Evolutionary conservation across 1,140 invertebrate genomes (phyloP).

Genomic region (Chelonus insularis): DNA sequence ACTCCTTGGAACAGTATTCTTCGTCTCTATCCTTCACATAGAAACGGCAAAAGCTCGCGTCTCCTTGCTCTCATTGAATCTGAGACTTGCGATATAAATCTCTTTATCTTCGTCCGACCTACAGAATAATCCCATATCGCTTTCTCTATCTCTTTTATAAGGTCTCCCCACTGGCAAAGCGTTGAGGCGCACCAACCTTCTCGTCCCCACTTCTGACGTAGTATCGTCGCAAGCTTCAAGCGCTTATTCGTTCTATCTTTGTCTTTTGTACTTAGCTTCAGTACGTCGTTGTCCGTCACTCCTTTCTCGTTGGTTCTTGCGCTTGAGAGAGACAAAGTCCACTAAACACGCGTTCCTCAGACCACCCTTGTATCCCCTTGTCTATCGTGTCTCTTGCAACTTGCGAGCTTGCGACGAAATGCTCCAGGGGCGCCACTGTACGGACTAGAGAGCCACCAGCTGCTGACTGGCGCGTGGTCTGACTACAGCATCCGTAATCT

Average conservation of each 20-base stretch:
- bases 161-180: slow-evolving; percentile 11
- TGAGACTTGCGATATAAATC: slow-evolving; percentile 28
- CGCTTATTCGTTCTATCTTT: slow-evolving; percentile 17
- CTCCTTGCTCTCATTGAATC: background rate
- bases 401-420: slow-evolving; percentile 44
- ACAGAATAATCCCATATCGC: background rate
- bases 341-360: background rate
- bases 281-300: slow-evolving; percentile 30
- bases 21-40: background rate
- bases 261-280: slow-evolving; percentile 2
- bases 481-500: slow-evolving; percentile 58
- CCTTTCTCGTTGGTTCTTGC: slow-evolving; percentile 9
- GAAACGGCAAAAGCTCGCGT: background rate
- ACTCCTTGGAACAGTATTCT: slow-evolving; percentile 24
- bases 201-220: background rate
- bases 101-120: slow-evolving; percentile 36
- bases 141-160: background rate
- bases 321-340: too few relatives aligned
- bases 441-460: slow-evolving; percentile 48
- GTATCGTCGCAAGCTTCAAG: slow-evolving; percentile 25
- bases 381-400: slow-evolving; percentile 21
- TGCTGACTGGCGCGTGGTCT: slow-evolving; percentile 48
- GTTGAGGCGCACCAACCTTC: slow-evolving; percentile 8
- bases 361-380: slow-evolving; percentile 16
- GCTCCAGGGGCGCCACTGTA: slow-evolving; percentile 54